Conservation (phyloP, 2,113 vertebrate genomes). For the Conger conger region DNA sequence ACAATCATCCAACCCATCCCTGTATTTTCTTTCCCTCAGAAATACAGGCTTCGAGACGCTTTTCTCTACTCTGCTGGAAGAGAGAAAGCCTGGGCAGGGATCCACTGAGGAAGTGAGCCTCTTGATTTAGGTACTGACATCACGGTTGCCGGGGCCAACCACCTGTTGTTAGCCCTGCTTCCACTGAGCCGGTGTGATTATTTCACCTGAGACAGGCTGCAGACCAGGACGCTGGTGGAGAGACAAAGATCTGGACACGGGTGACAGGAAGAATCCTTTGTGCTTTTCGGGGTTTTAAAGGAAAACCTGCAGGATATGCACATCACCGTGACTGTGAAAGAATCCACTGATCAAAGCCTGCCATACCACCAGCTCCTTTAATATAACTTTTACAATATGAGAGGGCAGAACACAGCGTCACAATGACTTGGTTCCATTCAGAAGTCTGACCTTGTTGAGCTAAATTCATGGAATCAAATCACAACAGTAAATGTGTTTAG, state of each 20-base stretch:
- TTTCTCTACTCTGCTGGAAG: background rate
- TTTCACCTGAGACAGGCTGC: conserved; percentile 34
- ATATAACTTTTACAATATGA: background rate
- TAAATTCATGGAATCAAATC: too few relatives aligned
- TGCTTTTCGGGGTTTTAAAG: background rate
- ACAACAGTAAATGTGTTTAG: conserved; percentile 10
- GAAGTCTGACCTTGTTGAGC: too few relatives aligned
- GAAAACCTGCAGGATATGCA: conserved; percentile 1
- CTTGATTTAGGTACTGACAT: conserved; percentile 39
- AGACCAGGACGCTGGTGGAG: conserved; percentile 10
- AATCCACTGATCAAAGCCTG: conserved; percentile 16
- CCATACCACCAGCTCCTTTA: background rate
- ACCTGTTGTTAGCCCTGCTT: conserved; percentile 35
- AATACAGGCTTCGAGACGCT: background rate
- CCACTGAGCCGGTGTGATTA: conserved; percentile 43
- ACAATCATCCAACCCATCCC: background rate
- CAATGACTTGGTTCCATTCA: background rate
- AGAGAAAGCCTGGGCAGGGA: conserved; percentile 28
- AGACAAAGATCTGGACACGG: conserved; percentile 17
- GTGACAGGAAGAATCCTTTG: conserved; percentile 25
- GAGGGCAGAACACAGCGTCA: background rate
- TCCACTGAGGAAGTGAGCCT: conserved; percentile 30
- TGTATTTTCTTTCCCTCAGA: background rate
- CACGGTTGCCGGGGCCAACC: conserved; percentile 27
- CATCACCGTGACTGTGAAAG: background rate